A percentile compares a stretch with the other conserved stretches of the same genome.
Evolutionary conservation across 1,140 invertebrate species (phyloP).

Genomic region (Tetragnatha versicolor): DNA sequence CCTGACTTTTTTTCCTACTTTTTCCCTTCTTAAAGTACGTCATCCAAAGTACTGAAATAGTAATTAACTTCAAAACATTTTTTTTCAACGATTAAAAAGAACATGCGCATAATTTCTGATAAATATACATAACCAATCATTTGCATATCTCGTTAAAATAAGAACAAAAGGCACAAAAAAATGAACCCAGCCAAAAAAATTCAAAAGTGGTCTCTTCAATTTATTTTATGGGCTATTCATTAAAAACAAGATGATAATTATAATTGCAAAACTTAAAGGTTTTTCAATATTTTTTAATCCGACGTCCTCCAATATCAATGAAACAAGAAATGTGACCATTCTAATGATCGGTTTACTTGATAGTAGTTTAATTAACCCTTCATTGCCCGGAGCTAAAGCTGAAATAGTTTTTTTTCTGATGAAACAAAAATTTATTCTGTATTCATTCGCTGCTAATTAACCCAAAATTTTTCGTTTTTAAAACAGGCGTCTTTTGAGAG

Average conservation of each 20-base stretch:
- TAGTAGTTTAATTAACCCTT: slow-evolving; percentile 49
- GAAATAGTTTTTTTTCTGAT: background rate
- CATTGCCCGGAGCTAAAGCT: slow-evolving; percentile 34
- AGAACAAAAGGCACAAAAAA: background rate
- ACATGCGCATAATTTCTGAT: slow-evolving; percentile 16
- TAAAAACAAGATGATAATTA: slow-evolving; percentile 49
- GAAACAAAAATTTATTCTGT: slow-evolving; percentile 32
- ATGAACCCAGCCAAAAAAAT: background rate
- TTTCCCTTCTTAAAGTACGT: no score
- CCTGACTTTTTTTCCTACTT: no score
- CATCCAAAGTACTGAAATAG: no score
- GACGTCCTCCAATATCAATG: slow-evolving; percentile 42
- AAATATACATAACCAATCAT: slow-evolving; percentile 20
- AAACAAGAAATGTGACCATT: slow-evolving; percentile 31
- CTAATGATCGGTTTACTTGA: slow-evolving; percentile 45
- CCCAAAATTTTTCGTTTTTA: slow-evolving; percentile 50
- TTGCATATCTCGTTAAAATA: background rate
- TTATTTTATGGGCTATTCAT: slow-evolving; percentile 37
- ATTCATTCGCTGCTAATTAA: slow-evolving; percentile 47
- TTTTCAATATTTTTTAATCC: background rate
- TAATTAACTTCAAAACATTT: no score
- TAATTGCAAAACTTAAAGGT: slow-evolving; percentile 40
- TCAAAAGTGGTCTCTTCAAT: slow-evolving; percentile 39
- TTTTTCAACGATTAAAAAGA: no score
- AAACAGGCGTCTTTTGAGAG: slow-evolving; percentile 20